A percentile compares a stretch with the other conserved stretches of the same genome.
These are phyloP conservation scores for Drosophila nebulosa DNA, from an alignment of 1,140 invertebrate genomes.

Conservation along the genomic window DNA sequence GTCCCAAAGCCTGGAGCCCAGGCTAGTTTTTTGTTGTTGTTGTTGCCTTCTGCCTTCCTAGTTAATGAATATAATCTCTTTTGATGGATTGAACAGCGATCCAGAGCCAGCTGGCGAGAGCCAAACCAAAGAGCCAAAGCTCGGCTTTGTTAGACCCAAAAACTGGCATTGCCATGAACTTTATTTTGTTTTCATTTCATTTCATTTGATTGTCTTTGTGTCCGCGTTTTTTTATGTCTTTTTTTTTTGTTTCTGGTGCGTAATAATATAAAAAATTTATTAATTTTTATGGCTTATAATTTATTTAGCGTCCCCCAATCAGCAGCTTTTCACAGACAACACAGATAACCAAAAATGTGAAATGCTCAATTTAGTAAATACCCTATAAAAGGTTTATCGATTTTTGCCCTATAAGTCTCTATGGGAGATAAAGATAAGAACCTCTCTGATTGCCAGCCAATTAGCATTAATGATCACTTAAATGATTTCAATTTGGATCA, in stretches of 20 bases:
- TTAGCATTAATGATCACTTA: constrained; percentile 19
- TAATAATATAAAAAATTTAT: constrained; percentile 72
- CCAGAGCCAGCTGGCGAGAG: constrained; percentile 15
- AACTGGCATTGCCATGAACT: constrained; percentile 53
- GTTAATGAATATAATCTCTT: constrained; percentile 77
- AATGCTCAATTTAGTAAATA: constrained; percentile 26
- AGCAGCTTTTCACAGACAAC: constrained; percentile 34
- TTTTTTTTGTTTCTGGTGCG: constrained; percentile 41
- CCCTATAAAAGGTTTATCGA: constrained; percentile 13
- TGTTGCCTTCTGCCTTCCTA: constrained; percentile 44
- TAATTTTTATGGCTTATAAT: constrained; percentile 71
- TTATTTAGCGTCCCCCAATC: constrained; percentile 56
- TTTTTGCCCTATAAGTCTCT: too few species aligned
- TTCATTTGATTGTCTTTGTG: constrained; percentile 57
- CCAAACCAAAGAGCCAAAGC: constrained; percentile 15
- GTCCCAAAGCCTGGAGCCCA: background rate
- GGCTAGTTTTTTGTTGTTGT: constrained; percentile 14
- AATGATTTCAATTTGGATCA: background rate
- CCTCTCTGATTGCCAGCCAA: constrained; percentile 8
- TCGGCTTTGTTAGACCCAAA: constrained; percentile 42
- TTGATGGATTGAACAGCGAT: constrained; percentile 71
- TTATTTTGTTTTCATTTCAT: constrained; percentile 49
- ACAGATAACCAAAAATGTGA: background rate
- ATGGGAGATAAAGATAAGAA: background rate
- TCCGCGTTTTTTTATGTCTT: constrained; percentile 10